phyloP scores from a whole-genome alignment of 2,797 vertebrate species.

The Rhynchotus rufescens region DNA sequence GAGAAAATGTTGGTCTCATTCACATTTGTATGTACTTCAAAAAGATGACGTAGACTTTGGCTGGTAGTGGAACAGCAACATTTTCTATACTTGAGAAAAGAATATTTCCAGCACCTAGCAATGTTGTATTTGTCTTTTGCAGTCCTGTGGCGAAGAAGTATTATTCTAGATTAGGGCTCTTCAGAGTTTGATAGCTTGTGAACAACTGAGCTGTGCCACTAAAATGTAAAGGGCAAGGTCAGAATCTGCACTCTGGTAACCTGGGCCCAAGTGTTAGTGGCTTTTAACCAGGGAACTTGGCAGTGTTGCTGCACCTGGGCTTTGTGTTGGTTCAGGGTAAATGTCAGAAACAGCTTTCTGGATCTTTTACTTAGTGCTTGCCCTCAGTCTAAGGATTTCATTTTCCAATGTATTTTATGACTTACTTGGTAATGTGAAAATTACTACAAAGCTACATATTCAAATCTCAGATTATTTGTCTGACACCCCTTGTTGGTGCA shows the following conservation, averaged over 20 bases:
- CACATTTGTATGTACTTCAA: neutral
- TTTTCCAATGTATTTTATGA: neutral
- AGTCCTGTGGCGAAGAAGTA: neutral
- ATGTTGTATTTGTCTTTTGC: conserved; percentile 9
- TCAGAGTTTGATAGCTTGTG: neutral
- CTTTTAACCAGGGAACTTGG: neutral
- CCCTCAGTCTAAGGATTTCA: neutral
- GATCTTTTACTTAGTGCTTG: neutral
- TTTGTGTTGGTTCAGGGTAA: neutral
- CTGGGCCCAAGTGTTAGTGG: neutral
- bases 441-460: neutral
- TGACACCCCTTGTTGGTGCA: neutral
- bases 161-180: neutral
- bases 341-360: neutral
- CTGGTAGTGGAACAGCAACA: neutral
- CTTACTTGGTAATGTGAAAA: neutral
- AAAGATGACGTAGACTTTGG: conserved; percentile 51
- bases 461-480: neutral
- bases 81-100: conserved; percentile 14
- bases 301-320: neutral
- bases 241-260: neutral
- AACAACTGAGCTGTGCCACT: neutral
- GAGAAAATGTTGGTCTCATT: neutral
- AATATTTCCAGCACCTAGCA: conserved; percentile 30
- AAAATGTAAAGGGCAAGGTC: neutral